Base-by-base conservation (phyloP, 2,113 vertebrate species). In the Tricholaema leucomelas region DNA sequence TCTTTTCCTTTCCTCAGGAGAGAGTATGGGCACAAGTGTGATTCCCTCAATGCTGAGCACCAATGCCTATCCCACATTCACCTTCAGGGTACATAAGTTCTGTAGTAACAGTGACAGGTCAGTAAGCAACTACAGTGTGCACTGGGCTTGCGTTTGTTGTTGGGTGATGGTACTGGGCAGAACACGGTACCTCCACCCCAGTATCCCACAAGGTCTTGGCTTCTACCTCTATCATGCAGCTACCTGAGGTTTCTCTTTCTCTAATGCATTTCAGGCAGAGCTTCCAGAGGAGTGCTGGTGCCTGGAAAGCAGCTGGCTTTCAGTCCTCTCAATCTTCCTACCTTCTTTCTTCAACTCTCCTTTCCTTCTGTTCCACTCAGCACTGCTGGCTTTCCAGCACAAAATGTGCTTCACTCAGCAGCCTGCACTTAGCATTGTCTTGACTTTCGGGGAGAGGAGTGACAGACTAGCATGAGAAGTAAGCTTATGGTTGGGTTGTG, bases 211-310 rank as follows among this genome's bases (percentile, higher is more conserved):
- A 88, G 81, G 73, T 94, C 81, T 93, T 94, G 88, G 91, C 71
- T 89, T 74, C 77, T 96, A 94, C 91, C 95, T 95, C 94, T 96
- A 78, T 77, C 90, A 81, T 83, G 66, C 87, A 88, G 85, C 91
- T 91, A 79, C 81, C 82, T 85, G 76, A 75, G 80, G 78, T 36
- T 84, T 95, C n/a, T 88, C 55, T 85, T 92, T 85, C 70, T 81
- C 28, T 83, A 35, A 52, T 69, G 74, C 80, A 44, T 91, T 94
- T 94, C 91, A 91, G 79, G 40, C 87, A 87, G 82, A 74, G 61
- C 91, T 64, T 87, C 87, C 65, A 69, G 56, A 66, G 54, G 71
- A 52, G 48, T 89, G 52, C 42, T 92, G 60, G 40, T 88, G 61
- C 61, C 84, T 93, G 90, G 48, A 94, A 44, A 92, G 75, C 80